phyloP scores from a whole-genome alignment of 2,797 vertebrate genomes.

The Gouania willdenowi region DNA sequence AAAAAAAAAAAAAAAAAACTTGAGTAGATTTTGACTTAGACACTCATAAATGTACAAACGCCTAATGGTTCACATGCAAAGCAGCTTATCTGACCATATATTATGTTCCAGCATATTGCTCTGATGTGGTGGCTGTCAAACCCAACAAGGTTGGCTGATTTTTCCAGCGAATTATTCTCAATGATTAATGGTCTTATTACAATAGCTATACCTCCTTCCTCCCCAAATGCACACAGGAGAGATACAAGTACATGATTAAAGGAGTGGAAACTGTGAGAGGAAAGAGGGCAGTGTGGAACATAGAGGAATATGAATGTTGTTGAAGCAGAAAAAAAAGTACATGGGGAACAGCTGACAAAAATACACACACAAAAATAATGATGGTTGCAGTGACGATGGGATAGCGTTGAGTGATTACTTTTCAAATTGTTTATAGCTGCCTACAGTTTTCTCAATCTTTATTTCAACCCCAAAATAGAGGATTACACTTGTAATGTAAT shows the following conservation, averaged over 20 bases:
- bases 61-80: slow-evolving; percentile 35
- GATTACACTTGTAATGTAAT: no score
- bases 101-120: slow-evolving; percentile 41
- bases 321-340: slow-evolving; percentile 20
- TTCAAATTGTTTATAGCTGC: slow-evolving; percentile 2
- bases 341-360: slow-evolving; percentile 20
- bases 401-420: slow-evolving; percentile 30
- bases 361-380: slow-evolving; percentile 30
- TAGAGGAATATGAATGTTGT: slow-evolving; percentile 26
- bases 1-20: slow-evolving; percentile 7
- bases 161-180: slow-evolving; percentile 55
- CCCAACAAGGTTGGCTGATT: slow-evolving; percentile 62
- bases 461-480: slow-evolving; percentile 6
- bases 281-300: slow-evolving; percentile 32
- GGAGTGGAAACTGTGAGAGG: slow-evolving; percentile 34
- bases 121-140: slow-evolving; percentile 58
- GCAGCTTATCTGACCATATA: slow-evolving; percentile 51
- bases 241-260: slow-evolving; percentile 53
- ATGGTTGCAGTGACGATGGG: slow-evolving; percentile 10
- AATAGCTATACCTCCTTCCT: slow-evolving; percentile 32
- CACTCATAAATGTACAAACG: slow-evolving; percentile 19
- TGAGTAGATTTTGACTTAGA: slow-evolving; percentile 11
- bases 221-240: slow-evolving; percentile 52
- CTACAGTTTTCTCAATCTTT: slow-evolving; percentile 11
- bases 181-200: slow-evolving; percentile 70